Evolutionary conservation across 1,140 invertebrate species (phyloP).

Genomic region (Cryptotermes secundus): DNA sequence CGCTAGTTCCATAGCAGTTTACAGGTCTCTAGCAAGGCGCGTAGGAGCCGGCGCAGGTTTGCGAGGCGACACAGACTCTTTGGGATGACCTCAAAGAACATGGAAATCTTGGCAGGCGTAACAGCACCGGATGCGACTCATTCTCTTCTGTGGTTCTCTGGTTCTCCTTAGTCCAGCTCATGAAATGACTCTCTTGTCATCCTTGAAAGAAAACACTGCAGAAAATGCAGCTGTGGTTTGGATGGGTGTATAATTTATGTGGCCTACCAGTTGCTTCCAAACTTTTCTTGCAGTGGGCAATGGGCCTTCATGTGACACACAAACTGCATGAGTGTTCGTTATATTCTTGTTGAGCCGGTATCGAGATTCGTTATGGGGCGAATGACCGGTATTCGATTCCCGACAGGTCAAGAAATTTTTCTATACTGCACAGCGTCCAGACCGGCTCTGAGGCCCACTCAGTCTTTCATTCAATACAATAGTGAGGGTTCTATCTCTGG

Average conservation of each 20-base stretch:
- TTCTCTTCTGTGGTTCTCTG: not conserved
- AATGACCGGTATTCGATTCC: too few species aligned
- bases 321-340: too few species aligned
- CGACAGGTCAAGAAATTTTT: too few species aligned
- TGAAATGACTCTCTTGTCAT: not conserved
- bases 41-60: not conserved
- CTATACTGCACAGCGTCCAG: too few species aligned
- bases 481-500: too few species aligned
- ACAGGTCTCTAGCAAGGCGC: not conserved
- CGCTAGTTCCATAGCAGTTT: not conserved
- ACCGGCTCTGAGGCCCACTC: too few species aligned
- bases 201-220: not conserved
- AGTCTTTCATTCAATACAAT: too few species aligned
- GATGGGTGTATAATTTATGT: not conserved
- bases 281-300: too few species aligned
- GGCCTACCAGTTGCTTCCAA: not conserved
- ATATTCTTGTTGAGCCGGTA: too few species aligned
- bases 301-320: too few species aligned
- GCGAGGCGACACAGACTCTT: not conserved
- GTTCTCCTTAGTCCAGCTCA: not conserved
- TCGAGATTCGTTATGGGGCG: too few species aligned
- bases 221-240: not conserved
- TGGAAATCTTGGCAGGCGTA: not conserved
- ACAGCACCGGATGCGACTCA: not conserved
- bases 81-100: not conserved